Percentiles rank a stretch among this genome's conserved stretches.
Evolutionary conservation across 2,888 invertebrate species (phyloP).

Genomic region (Platycheirus albimanus): DNA sequence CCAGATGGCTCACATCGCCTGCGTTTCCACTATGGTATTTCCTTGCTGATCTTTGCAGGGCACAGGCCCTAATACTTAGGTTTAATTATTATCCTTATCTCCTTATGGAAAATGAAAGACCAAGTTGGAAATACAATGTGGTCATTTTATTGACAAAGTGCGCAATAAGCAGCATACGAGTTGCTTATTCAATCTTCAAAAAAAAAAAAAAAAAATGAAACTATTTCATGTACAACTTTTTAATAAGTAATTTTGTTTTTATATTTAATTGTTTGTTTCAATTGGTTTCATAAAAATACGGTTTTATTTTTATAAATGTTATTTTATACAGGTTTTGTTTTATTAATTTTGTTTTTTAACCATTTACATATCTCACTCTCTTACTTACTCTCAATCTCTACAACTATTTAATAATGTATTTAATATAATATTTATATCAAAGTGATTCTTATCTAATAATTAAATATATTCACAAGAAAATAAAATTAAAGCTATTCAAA

Average conservation of each 20-base stretch:
- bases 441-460: conserved; percentile 52
- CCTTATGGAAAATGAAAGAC: too few species aligned
- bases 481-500: conserved; percentile 53
- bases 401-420: conserved; percentile 32
- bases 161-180: too few species aligned
- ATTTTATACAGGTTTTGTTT: conserved; percentile 53
- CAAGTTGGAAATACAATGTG: too few species aligned
- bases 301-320: conserved; percentile 22
- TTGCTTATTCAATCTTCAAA: too few species aligned
- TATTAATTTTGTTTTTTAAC: conserved; percentile 17
- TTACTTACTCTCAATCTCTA: conserved; percentile 55
- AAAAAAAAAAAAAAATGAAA: too few species aligned
- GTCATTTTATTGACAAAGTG: too few species aligned
- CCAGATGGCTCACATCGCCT: too few species aligned
- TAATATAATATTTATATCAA: conserved; percentile 40
- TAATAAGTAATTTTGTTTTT: conserved; percentile 1
- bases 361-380: conserved; percentile 62
- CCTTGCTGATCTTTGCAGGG: too few species aligned
- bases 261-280: conserved; percentile 3
- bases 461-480: conserved; percentile 67
- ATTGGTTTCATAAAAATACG: conserved; percentile 10
- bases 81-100: too few species aligned
- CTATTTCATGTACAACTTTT: background rate
- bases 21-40: too few species aligned
- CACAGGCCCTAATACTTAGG: too few species aligned